These are phyloP conservation scores for Bombus soroeensis DNA, from an alignment of 1,140 invertebrate species.

Conservation along the genomic window DNA sequence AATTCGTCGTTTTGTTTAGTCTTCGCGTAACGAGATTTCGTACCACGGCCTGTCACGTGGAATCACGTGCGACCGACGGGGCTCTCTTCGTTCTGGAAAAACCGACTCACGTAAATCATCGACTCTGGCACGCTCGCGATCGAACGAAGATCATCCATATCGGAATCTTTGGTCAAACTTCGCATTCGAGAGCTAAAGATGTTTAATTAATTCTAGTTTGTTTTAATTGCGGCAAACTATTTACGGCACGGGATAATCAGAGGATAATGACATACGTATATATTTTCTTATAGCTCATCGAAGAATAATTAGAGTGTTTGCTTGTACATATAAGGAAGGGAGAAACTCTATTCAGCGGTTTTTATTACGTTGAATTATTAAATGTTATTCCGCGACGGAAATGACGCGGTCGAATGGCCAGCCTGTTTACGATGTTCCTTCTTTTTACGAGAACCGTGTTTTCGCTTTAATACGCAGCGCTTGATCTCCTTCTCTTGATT, in stretches of 20 bases:
- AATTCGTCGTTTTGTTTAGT: slow-evolving; percentile 55
- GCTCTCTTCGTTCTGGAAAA: background rate
- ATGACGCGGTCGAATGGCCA: slow-evolving; percentile 12
- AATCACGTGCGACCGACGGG: background rate
- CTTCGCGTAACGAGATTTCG: slow-evolving; percentile 44
- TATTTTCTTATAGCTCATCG: background rate
- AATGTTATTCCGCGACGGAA: background rate
- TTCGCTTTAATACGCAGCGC: background rate
- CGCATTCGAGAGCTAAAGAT: too few species aligned
- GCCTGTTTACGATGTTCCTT: background rate
- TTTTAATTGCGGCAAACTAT: background rate
- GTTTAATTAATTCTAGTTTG: too few species aligned
- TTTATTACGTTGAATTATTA: slow-evolving; percentile 36
- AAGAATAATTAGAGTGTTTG: slow-evolving; percentile 31
- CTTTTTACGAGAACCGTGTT: slow-evolving; percentile 5
- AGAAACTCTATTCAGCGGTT: background rate
- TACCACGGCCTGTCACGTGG: background rate
- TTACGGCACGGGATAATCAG: too few species aligned
- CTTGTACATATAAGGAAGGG: too few species aligned
- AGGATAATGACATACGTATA: slow-evolving; percentile 22
- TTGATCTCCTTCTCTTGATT: background rate
- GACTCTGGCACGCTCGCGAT: background rate
- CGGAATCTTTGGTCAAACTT: too few species aligned
- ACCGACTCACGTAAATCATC: slow-evolving; percentile 52
- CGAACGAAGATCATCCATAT: too few species aligned